A percentile compares a stretch with the other conserved stretches of the same genome.
Conservation (phyloP, 1,140 invertebrate species). For the Riptortus pedestris region DNA sequence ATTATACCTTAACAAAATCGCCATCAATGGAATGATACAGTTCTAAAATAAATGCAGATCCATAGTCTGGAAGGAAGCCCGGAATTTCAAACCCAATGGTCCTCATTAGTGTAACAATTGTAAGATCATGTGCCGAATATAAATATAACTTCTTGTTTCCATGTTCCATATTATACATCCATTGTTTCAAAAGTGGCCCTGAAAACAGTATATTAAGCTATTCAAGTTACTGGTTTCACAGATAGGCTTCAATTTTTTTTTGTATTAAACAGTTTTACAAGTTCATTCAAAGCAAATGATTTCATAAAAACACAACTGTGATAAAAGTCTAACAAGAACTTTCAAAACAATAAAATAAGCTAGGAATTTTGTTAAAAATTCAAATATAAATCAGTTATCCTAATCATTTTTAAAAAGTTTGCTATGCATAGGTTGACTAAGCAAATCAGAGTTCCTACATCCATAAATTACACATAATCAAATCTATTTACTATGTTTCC, state of each 20-base stretch:
- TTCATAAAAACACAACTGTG: not conserved
- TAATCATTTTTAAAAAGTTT: no score
- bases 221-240: no score
- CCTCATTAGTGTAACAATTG: conserved; percentile 55
- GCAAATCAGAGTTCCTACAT: no score
- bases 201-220: no score
- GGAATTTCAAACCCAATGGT: conserved; percentile 50
- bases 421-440: no score
- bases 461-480: no score
- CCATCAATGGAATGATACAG: conserved; percentile 37
- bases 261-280: not conserved
- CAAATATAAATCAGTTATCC: no score
- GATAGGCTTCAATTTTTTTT: not conserved
- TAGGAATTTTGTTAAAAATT: no score
- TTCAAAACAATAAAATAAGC: no score
- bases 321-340: no score
- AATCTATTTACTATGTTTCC: no score
- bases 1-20: not conserved
- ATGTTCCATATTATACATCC: conserved; percentile 1
- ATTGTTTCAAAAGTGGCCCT: conserved; percentile 11
- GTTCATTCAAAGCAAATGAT: not conserved
- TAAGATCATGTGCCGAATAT: conserved; percentile 64
- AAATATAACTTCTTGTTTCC: conserved; percentile 42
- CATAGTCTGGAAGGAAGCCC: conserved; percentile 54
- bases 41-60: conserved; percentile 55